Evolutionary conservation across 2,888 invertebrate genomes (phyloP).

Genomic region (Archaeoteleia sp.): DNA sequence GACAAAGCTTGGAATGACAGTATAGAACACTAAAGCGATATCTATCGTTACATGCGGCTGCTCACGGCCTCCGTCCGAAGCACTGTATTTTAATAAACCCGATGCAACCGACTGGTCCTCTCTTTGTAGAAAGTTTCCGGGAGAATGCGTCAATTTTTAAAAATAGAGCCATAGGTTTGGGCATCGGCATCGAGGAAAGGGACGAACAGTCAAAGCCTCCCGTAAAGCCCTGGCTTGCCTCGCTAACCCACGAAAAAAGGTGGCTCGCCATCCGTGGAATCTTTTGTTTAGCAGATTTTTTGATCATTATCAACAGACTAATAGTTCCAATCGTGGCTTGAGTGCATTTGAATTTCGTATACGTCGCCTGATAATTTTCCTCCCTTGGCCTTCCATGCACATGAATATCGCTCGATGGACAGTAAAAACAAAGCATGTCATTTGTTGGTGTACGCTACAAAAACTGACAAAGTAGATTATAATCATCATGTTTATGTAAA

Average conservation of each 20-base stretch:
- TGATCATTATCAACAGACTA: conserved; percentile 73
- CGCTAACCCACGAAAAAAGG: conserved; percentile 72
- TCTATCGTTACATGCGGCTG: conserved; percentile 49
- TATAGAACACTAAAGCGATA: conserved; percentile 30
- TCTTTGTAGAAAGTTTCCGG: conserved; percentile 72
- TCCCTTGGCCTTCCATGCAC: conserved; percentile 58
- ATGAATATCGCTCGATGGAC: conserved; percentile 59
- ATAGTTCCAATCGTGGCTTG: conserved; percentile 63
- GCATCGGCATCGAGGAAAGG: conserved; percentile 62
- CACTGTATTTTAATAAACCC: conserved; percentile 72
- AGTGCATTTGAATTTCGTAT: conserved; percentile 73
- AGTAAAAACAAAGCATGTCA: conserved; percentile 57
- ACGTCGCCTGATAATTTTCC: conserved; percentile 58
- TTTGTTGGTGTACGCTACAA: conserved; percentile 33
- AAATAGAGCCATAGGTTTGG: conserved; percentile 73
- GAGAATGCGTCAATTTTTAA: conserved; percentile 74
- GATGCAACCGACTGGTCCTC: conserved; percentile 68
- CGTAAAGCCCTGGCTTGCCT: conserved; percentile 51
- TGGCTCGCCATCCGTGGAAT: conserved; percentile 73
- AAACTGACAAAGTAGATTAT: conserved; percentile 23
- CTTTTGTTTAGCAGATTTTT: conserved; percentile 75
- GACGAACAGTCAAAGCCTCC: conserved; percentile 60
- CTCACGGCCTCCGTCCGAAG: conserved; percentile 48
- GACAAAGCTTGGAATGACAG: conserved; percentile 22
- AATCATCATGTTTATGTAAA: conserved; percentile 16